Evolutionary conservation across 2,113 vertebrate species (phyloP).

Genomic region (Brachyistius frenatus): DNA sequence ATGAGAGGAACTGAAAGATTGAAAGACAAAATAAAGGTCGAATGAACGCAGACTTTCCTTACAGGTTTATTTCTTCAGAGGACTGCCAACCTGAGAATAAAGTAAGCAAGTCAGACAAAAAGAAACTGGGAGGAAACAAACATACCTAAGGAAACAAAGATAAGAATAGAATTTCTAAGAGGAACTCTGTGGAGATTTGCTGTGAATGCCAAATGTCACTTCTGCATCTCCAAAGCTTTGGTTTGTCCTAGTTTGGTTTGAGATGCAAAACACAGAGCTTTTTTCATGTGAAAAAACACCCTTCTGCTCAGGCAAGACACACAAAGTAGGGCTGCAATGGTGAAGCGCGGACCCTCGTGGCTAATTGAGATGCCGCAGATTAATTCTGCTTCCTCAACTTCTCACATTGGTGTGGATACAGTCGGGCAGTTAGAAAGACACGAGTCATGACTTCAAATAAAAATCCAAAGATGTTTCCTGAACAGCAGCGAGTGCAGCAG

Average conservation of each 20-base stretch:
- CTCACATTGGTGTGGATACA: background rate
- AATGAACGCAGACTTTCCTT: background rate
- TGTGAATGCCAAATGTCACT: constrained; percentile 74
- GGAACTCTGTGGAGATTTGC: constrained; percentile 66
- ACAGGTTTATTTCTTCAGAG: background rate
- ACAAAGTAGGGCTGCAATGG: constrained; percentile 9
- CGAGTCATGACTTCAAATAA: background rate
- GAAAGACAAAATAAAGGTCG: too few species aligned
- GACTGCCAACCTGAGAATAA: constrained; percentile 9
- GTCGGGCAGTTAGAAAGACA: background rate
- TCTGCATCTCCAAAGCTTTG: constrained; percentile 59
- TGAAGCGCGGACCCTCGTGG: background rate
- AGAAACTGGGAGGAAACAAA: constrained; percentile 41
- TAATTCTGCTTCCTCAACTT: background rate
- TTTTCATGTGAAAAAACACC: constrained; percentile 10
- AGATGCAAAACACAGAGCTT: constrained; percentile 55
- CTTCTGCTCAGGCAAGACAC: background rate
- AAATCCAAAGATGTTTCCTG: background rate
- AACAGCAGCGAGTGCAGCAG: background rate
- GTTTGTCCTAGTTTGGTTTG: constrained; percentile 69
- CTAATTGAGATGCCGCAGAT: constrained; percentile 1
- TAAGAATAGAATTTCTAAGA: constrained; percentile 62
- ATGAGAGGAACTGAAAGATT: too few species aligned
- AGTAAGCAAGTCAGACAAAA: constrained; percentile 14
- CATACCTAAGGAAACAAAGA: constrained; percentile 58